These are phyloP conservation scores for Nannospalax galili DNA, from an alignment of 2,113 vertebrate species.

Conservation along the genomic window DNA sequence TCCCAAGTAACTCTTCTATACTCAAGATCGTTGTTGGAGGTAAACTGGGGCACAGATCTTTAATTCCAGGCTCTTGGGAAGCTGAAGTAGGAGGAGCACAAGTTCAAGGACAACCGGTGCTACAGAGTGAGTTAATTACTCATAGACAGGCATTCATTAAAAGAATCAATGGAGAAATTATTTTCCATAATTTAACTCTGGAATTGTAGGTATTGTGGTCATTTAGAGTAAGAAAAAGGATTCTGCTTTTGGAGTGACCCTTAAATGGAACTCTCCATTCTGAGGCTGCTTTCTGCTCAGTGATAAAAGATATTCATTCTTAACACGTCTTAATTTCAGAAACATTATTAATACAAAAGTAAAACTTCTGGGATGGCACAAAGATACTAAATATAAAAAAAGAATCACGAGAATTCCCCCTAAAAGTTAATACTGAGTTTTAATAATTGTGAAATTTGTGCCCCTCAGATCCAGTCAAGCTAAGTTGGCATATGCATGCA, in stretches of 20 bases:
- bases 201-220: not conserved
- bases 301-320: not conserved
- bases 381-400: not conserved
- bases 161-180: not conserved
- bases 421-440: slow-evolving; percentile 30
- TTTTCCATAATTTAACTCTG: not conserved
- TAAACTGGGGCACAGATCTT: not conserved
- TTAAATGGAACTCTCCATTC: not conserved
- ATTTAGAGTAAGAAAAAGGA: not conserved
- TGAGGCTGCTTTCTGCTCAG: not conserved
- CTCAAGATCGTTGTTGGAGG: not conserved
- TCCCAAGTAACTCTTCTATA: not conserved
- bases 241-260: not conserved
- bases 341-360: slow-evolving; percentile 38
- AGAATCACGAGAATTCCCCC: not conserved
- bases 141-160: not conserved
- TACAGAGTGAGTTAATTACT: not conserved
- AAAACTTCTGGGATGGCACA: slow-evolving; percentile 33
- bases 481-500: not conserved
- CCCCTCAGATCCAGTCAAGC: slow-evolving; percentile 36
- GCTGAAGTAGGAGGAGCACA: not conserved
- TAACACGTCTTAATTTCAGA: slow-evolving; percentile 37
- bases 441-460: slow-evolving; percentile 29
- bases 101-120: not conserved
- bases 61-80: not conserved